Evolutionary conservation across 2,888 invertebrate genomes (phyloP), one percentile per base, ranked within the genome.

Genomic region (Frankliniella intonsa): DNA sequence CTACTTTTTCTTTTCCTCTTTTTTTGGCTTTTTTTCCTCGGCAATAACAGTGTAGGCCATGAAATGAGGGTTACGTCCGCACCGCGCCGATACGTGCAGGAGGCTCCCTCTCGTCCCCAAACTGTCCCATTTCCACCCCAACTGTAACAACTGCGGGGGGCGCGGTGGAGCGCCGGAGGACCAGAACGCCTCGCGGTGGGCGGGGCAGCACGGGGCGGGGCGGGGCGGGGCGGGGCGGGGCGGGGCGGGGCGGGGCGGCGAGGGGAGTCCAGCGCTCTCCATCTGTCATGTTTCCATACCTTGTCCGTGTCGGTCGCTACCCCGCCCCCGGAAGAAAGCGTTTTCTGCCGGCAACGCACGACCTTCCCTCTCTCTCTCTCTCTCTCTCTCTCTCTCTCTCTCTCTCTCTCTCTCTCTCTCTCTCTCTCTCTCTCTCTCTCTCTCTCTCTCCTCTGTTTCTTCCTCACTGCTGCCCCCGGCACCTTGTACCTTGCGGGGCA

Each of bases 101-200:
- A 22, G 69, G 9, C 55, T 19, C 5, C 19, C 17, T 55, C 14
- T 76, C 69, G 5, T 76, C 69, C 69, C 69, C 69, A 76, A 76
- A 76, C 69, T 76, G 69, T 76, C 69, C 69, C 25, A 76, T 76
- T 76, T 76, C 69, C 69, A 76, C 69, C 69, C 69, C 69, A 76
- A 76, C 25, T 62, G 62, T 62, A 62, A 22, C 69, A 22, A 25
- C 69, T 11, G 22, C 69, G 69, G 69, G 69, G 69, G 69, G 69
- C 69, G 17, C 14, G 7, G 14, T 11, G 55, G 11, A 17, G 14
- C 55, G 55, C 55, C 55, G 8, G 51, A 51, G 55, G n/a, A n/a
- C n/a, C n/a, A n/a, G n/a, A 55, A 55, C 69, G 22, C 69, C 69
- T 69, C 69, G 69, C 69, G 65, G n/a, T 3, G 14, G 14, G 3